These are phyloP conservation scores for Dicentrarchus labrax DNA, from an alignment of 2,113 vertebrate genomes.

Conservation along the genomic window DNA sequence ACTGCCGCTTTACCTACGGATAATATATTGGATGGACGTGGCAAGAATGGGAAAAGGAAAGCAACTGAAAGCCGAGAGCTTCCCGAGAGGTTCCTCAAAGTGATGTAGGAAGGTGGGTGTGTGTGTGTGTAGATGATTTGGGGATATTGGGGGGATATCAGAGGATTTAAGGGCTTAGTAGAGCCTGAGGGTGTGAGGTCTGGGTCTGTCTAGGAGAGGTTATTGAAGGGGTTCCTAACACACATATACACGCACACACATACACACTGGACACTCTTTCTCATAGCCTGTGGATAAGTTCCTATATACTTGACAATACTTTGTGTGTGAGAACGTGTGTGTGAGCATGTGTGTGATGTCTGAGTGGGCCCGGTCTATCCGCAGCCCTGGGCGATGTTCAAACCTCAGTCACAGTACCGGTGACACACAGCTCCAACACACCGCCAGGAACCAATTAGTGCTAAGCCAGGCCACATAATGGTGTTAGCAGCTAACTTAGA, in stretches of 20 bases:
- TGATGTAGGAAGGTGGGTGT: constrained; percentile 63
- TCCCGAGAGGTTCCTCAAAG: constrained; percentile 68
- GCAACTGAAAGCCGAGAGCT: constrained; percentile 65
- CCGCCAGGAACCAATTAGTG: constrained; percentile 72
- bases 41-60: constrained; percentile 65
- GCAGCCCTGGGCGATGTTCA: constrained; percentile 70
- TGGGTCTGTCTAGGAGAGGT: constrained; percentile 66
- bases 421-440: constrained; percentile 65
- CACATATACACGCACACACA: constrained; percentile 17
- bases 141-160: constrained; percentile 73
- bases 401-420: constrained; percentile 73
- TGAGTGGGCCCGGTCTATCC: constrained; percentile 59
- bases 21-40: constrained; percentile 64
- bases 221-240: constrained; percentile 58
- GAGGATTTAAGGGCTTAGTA: constrained; percentile 71
- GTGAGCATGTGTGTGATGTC: constrained; percentile 52
- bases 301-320: constrained; percentile 41
- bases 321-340: constrained; percentile 47
- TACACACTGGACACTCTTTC: constrained; percentile 40
- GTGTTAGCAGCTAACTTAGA: constrained; percentile 58
- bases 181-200: constrained; percentile 72
- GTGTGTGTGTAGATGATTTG: constrained; percentile 64
- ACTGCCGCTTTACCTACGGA: constrained; percentile 49
- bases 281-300: constrained; percentile 51
- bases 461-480: constrained; percentile 70